A percentile compares a stretch with the other conserved stretches of the same genome.
These are phyloP conservation scores for Syrphus vitripennis DNA, from an alignment of 2,888 invertebrate species.

Conservation along the genomic window DNA sequence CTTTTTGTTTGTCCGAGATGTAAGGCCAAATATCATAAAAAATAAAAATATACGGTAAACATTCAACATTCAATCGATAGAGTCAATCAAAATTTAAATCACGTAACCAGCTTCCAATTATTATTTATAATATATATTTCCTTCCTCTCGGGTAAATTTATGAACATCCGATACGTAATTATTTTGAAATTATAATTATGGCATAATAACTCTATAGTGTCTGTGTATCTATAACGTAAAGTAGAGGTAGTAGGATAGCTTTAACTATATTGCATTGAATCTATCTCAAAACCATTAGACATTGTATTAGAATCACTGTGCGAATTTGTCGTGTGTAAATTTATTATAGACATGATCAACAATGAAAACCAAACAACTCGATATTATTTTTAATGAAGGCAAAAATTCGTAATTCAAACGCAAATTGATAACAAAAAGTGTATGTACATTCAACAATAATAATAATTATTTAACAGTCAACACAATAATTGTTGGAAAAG, in stretches of 20 bases:
- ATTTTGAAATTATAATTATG: conserved; percentile 4
- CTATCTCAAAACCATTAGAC: neutral
- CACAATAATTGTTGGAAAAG: neutral
- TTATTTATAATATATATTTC: neutral
- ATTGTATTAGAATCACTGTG: neutral
- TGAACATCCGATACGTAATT: conserved; percentile 24
- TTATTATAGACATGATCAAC: neutral
- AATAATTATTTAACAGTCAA: neutral
- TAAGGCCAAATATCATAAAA: neutral
- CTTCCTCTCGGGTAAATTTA: neutral
- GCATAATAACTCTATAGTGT: too few relatives aligned
- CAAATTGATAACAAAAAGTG: conserved; percentile 36
- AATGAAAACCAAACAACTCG: neutral
- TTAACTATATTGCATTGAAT: neutral
- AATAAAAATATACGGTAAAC: neutral
- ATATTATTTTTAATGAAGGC: neutral
- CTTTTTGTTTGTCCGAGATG: neutral
- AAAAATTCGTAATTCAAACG: conserved; percentile 11
- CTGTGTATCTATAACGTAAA: neutral
- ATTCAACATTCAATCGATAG: conserved; percentile 19
- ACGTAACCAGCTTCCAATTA: conserved; percentile 36
- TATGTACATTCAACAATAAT: neutral
- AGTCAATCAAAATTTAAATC: conserved; percentile 44
- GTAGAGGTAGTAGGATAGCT: too few relatives aligned
- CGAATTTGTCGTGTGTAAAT: conserved; percentile 43